phyloP scores from a whole-genome alignment of 2,113 vertebrate genomes.

The Xenotilapia leptura region DNA sequence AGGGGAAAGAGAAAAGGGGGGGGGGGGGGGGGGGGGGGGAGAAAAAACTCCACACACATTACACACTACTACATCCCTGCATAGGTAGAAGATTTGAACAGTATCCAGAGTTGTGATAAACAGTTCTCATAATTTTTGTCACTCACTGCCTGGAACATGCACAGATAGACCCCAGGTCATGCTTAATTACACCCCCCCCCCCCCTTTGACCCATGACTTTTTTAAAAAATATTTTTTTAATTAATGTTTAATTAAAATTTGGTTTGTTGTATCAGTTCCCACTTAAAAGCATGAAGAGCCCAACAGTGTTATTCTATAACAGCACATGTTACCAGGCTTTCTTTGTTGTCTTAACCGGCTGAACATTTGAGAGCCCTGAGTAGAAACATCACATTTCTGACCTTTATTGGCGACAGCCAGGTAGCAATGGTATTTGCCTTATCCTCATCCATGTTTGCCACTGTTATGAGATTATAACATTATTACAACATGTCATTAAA shows the following conservation, averaged over 20 bases:
- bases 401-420: not conserved
- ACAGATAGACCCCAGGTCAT: not conserved
- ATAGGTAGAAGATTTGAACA: not conserved
- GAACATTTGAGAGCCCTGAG: not conserved
- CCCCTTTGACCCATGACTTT: not conserved
- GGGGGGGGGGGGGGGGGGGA: not conserved
- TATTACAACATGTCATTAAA: not conserved
- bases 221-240: fast-evolving
- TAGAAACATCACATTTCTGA: not conserved
- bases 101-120: not conserved
- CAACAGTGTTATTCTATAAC: not conserved
- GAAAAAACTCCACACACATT: not conserved
- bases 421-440: not conserved
- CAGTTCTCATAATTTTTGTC: not conserved
- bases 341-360: not conserved
- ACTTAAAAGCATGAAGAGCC: not conserved
- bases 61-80: not conserved
- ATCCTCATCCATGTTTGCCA: not conserved
- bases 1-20: too few species aligned
- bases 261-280: not conserved
- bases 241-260: not conserved
- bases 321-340: too few species aligned
- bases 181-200: not conserved
- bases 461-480: not conserved
- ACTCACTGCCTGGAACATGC: not conserved